A percentile compares a stretch with the other conserved stretches of the same genome.
These are phyloP conservation scores for Uloborus plumipes DNA, from an alignment of 2,888 invertebrate genomes.

Conservation along the genomic window DNA sequence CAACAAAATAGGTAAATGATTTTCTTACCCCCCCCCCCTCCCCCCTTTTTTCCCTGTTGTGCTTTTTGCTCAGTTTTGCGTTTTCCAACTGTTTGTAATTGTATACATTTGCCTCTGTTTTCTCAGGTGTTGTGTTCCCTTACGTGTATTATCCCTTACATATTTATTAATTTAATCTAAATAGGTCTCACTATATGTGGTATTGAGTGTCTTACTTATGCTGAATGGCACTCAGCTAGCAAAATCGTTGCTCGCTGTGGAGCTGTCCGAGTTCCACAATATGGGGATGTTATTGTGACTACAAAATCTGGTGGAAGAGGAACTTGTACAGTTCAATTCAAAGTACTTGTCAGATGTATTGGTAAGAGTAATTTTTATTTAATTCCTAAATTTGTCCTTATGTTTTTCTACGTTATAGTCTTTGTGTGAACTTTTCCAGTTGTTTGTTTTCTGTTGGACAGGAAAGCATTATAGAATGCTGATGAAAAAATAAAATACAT, in stretches of 20 bases:
- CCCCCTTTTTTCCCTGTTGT: not conserved
- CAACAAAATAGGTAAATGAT: too few relatives aligned
- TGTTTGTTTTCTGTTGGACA: not conserved
- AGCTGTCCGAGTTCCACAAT: constrained; percentile 79
- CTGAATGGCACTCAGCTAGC: constrained; percentile 97
- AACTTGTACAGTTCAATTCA: constrained; percentile 89
- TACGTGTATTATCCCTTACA: not conserved
- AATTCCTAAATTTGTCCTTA: too few relatives aligned
- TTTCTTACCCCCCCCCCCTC: not conserved
- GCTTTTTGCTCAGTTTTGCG: not conserved
- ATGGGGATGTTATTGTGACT: constrained; percentile 89
- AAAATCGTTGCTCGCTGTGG: constrained; percentile 97
- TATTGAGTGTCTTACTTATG: constrained; percentile 92
- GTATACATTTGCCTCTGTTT: not conserved
- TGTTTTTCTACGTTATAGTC: not conserved
- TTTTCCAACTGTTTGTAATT: not conserved
- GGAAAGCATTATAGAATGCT: not conserved
- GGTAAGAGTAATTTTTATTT: constrained; percentile 44
- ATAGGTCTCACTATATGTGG: constrained; percentile 94
- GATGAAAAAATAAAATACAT: too few relatives aligned
- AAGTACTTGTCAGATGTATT: constrained; percentile 74
- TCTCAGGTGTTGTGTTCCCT: not conserved
- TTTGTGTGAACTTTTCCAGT: not conserved
- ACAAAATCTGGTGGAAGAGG: constrained; percentile 90
- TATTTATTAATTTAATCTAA: constrained; percentile 5